Base-by-base conservation (phyloP, 2,113 vertebrate genomes). In the Corynorhinus townsendii region DNA sequence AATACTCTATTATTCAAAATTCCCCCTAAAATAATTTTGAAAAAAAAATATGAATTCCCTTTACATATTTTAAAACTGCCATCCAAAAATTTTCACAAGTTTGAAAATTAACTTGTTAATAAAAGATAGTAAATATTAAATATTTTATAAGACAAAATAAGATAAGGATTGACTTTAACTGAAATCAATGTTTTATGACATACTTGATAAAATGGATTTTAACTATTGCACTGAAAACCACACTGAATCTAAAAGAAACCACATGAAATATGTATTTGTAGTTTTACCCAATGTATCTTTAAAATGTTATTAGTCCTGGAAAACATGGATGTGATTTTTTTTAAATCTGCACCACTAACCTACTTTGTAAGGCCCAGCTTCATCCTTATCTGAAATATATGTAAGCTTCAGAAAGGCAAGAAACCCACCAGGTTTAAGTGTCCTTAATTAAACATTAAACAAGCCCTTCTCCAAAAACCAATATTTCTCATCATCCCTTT, bases 61-160 rank as follows among this genome's bases (percentile, higher is more conserved):
- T 77, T 45, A 45, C 52, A 28, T 68, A 76, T 72, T 95, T 96
- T 86, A 86, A 12, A 72, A 72, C 73, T 52, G 35, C 38, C 24
- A 77, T 14, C 24, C 15, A 11, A 30, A 76, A 80, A 35, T 91
- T 96, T 91, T 95, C 68, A 16, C 86, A 90, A 75, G 3, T 79
- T 95, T 93, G 52, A 89, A 87, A 72, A 3, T 38, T 86, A 90
- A 79, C 33, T 86, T 95, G 86, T 59, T 86, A 72, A 89, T 47
- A 87, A 20, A 17, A 52, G 7, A 40, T 54, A 91, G 49, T 11
- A 93, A 83, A 89, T 95, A 73, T 35, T 94, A 82, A 96, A 90
- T 72, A 86, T 94, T 96, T 94, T 93, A 86, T 83, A 71, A 91
- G 89, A 84, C 64, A 95, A 93, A 94, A 94, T 81, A 92, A 94